Base-by-base conservation (phyloP, 2,113 vertebrate species). In the Syngnathus scovelli region DNA sequence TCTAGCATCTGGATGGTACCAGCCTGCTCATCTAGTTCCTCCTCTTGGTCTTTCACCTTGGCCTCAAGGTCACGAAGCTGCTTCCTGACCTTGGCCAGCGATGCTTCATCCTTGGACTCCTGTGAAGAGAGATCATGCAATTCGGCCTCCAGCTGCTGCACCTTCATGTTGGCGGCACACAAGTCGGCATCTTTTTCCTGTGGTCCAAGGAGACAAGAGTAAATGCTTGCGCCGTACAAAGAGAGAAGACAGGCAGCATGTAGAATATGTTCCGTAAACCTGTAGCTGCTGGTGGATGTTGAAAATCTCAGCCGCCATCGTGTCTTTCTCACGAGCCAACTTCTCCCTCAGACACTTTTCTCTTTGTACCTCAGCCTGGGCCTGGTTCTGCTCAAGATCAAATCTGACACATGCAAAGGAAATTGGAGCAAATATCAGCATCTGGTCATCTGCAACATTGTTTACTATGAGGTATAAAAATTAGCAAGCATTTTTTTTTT, bases 1-100 rank as follows among this genome's bases (percentile, higher is more conserved):
- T 99, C 96, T 86, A 99, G 88, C 93, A 97, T 95, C 89, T 98
- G 97, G 85, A 99, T 98, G 79, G 79, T 94, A 70, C 96, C 97
- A 3, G 96, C 97, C 84, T 99, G 97, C 77, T 99, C 97, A 0
- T 99, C 97, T 75, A 99, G 91, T 88, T 99, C 97, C 79, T 99
- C 97, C 84, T 99, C 97, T 85, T 99, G 97, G 83, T 99, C 97
- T 75, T 98, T 99, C 82, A 93, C 94, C 83, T 96, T 97, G 7
- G 95, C 94, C 76, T 99, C 96, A 64, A 98, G 87, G 77, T 99
- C 96, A 2, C 95, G 92, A 62, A 98, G 92, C 81, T 98, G 95
- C 82, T 98, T 98, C 89, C 95, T 95, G 78, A 98, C 88, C 83
- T 94, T 98, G 74, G 93, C 90, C 70, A 95, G 84, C 0, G 96